Evolutionary conservation across 2,113 vertebrate species (phyloP).

Genomic region (Proteles cristata): DNA sequence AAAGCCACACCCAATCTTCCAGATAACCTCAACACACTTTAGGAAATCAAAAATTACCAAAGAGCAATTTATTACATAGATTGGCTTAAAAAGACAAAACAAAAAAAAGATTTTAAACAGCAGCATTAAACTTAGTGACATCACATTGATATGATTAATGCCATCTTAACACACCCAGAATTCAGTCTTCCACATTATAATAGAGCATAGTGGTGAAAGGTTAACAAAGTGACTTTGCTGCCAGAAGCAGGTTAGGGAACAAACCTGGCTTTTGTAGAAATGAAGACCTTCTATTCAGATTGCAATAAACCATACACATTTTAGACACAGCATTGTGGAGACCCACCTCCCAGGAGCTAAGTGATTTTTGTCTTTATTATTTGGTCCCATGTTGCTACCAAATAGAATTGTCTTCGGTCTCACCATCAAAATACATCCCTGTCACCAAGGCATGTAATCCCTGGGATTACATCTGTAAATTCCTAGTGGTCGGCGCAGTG

Average conservation of each 20-base stretch:
- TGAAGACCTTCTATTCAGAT: slow-evolving; percentile 81
- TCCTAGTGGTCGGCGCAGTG: background rate
- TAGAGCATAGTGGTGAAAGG: slow-evolving; percentile 85
- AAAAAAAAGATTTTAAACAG: slow-evolving; percentile 82
- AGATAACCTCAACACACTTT: slow-evolving; percentile 90
- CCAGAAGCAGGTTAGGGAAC: slow-evolving; percentile 84
- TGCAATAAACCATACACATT: slow-evolving; percentile 84
- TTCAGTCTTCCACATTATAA: slow-evolving; percentile 88
- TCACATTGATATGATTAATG: slow-evolving; percentile 87
- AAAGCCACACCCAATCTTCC: slow-evolving; percentile 83
- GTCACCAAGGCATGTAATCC: background rate
- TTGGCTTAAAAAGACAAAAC: slow-evolving; percentile 85
- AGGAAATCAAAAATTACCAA: slow-evolving; percentile 90
- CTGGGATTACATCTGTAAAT: background rate
- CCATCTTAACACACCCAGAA: slow-evolving; percentile 83
- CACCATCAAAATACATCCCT: background rate
- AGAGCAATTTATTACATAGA: slow-evolving; percentile 91
- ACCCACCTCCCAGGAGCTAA: too few species aligned
- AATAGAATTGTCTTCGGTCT: background rate
- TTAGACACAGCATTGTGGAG: slow-evolving; percentile 75
- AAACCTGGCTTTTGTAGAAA: slow-evolving; percentile 83
- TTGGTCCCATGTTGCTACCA: background rate
- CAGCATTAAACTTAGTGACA: slow-evolving; percentile 90
- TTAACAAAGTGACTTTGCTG: slow-evolving; percentile 86
- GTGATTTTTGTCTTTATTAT: too few species aligned